A percentile compares a stretch with the other conserved stretches of the same genome.
phyloP scores from a whole-genome alignment of 2,888 invertebrate species.

The Spilosoma lubricipeda region DNA sequence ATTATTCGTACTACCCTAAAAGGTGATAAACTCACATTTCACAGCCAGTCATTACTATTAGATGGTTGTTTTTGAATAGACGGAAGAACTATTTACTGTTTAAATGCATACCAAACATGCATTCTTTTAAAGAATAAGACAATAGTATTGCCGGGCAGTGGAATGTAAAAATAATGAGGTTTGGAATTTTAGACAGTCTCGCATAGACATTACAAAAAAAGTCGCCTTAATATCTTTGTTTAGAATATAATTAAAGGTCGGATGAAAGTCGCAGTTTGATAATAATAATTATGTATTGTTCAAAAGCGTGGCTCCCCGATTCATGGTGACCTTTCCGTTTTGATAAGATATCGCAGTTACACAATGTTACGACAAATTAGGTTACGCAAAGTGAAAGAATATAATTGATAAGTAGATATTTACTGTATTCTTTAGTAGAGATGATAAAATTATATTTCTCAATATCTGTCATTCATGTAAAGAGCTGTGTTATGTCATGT shows the following conservation, averaged over 20 bases:
- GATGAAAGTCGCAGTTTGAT: slow-evolving; percentile 47
- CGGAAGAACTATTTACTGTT: background rate
- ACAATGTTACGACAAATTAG: slow-evolving; percentile 62
- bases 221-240: background rate
- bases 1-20: background rate
- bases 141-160: background rate
- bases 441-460: background rate
- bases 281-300: slow-evolving; percentile 65
- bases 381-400: slow-evolving; percentile 62
- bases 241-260: slow-evolving; percentile 37
- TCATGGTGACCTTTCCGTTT: slow-evolving; percentile 80
- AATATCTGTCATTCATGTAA: background rate
- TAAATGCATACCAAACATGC: background rate
- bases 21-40: background rate
- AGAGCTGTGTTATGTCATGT: background rate
- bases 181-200: background rate
- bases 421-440: background rate
- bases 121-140: slow-evolving; percentile 1
- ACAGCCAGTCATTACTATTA: background rate
- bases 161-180: slow-evolving; percentile 2
- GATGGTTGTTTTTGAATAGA: background rate
- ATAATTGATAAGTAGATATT: slow-evolving; percentile 37
- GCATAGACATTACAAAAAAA: background rate
- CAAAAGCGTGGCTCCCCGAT: slow-evolving; percentile 74
- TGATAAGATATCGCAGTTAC: slow-evolving; percentile 77